phyloP scores from a whole-genome alignment of 2,888 invertebrate genomes.

The Leptopilina myrica region DNA sequence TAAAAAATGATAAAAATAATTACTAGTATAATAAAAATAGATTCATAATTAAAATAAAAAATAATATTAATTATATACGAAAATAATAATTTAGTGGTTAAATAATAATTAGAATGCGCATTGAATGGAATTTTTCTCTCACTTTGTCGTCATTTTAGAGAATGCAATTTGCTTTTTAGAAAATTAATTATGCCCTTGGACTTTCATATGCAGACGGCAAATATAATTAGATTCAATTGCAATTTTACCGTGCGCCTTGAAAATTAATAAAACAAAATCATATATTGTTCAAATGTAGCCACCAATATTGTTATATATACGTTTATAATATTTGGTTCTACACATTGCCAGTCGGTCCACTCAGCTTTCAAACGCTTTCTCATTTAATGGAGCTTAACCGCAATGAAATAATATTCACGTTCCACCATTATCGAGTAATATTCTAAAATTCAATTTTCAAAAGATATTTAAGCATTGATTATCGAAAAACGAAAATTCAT shows the following conservation, averaged over 20 bases:
- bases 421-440: neutral
- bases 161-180: too few species aligned
- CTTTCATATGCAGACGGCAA: too few species aligned
- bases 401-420: slow-evolving; percentile 8
- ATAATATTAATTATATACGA: too few species aligned
- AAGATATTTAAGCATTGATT: neutral
- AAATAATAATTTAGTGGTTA: too few species aligned
- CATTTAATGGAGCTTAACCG: slow-evolving; percentile 20
- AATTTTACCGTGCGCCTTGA: neutral
- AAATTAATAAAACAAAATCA: neutral
- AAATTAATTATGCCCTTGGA: too few species aligned
- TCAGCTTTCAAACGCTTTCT: slow-evolving; percentile 13
- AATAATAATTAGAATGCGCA: too few species aligned
- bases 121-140: too few species aligned
- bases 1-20: too few species aligned
- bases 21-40: too few species aligned
- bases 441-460: slow-evolving; percentile 6
- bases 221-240: neutral
- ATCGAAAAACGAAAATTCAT: too few species aligned
- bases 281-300: neutral
- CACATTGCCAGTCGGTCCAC: slow-evolving; percentile 6
- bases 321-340: neutral
- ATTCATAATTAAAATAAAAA: too few species aligned
- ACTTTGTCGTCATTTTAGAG: too few species aligned
- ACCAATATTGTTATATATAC: neutral